Conservation (phyloP, 2,888 invertebrate genomes). For the Odontocerum albicorne region DNA sequence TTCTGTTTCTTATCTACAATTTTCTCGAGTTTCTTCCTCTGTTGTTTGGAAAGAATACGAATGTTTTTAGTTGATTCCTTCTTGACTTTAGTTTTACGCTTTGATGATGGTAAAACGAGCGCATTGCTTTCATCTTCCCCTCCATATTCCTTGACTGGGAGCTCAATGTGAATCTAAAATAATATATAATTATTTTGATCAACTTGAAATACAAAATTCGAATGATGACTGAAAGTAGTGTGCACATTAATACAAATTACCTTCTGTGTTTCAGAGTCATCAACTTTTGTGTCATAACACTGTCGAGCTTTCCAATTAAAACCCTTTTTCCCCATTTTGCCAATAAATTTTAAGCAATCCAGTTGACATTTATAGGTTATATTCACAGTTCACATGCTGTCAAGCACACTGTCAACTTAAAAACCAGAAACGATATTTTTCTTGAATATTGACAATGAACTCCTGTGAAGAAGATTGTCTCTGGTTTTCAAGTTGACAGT, state of each 20-base stretch:
- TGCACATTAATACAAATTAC: conserved; percentile 47
- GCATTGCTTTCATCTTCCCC: conserved; percentile 75
- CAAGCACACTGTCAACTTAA: no score
- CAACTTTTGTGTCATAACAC: conserved; percentile 68
- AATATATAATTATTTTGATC: conserved; percentile 37
- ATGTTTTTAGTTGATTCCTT: conserved; percentile 58
- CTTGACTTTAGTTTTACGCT: conserved; percentile 73
- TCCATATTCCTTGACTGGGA: conserved; percentile 58
- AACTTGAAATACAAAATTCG: background rate
- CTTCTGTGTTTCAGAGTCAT: conserved; percentile 68
- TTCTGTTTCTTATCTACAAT: conserved; percentile 88
- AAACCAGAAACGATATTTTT: no score
- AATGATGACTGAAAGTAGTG: no score
- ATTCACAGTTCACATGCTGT: no score
- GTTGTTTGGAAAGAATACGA: conserved; percentile 82
- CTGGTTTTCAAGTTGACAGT: no score
- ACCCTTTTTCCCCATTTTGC: conserved; percentile 71
- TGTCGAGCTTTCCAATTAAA: conserved; percentile 77
- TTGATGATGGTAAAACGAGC: conserved; percentile 79
- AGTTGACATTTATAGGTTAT: no score
- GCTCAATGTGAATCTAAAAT: conserved; percentile 68
- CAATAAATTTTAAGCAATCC: no score
- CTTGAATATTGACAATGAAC: no score
- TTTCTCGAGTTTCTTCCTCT: conserved; percentile 81
- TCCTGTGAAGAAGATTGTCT: no score